A percentile compares a stretch with the other conserved stretches of the same genome.
These are phyloP conservation scores for Machaerirhynchus nigripectus DNA, from an alignment of 2,113 vertebrate species.

Conservation along the genomic window DNA sequence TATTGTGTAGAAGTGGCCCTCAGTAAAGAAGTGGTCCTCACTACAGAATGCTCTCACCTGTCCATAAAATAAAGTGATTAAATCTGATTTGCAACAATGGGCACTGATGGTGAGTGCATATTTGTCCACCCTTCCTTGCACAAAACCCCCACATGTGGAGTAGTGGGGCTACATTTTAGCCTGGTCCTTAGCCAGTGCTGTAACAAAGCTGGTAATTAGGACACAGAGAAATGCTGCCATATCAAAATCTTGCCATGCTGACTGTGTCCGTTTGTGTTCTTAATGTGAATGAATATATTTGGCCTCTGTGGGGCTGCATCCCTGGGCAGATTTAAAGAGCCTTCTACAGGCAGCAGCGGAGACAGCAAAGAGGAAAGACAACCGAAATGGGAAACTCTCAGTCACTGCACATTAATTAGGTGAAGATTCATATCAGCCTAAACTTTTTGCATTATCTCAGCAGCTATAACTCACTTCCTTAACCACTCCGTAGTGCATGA, in stretches of 20 bases:
- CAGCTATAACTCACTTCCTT: not conserved
- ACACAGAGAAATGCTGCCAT: not conserved
- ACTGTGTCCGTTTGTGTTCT: not conserved
- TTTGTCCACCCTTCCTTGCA: not conserved
- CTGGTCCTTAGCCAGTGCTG: not conserved
- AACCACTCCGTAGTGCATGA: not conserved
- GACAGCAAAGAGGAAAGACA: not conserved
- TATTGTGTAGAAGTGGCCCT: not conserved
- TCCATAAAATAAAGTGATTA: not conserved
- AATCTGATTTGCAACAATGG: not conserved
- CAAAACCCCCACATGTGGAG: accelerated
- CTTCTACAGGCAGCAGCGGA: not conserved
- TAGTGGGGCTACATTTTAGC: not conserved
- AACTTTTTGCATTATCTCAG: not conserved
- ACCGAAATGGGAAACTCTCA: not conserved
- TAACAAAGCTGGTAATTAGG: not conserved
- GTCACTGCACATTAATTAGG: not conserved
- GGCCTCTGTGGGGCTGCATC: not conserved
- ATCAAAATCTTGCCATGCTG: not conserved
- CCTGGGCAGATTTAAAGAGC: not conserved
- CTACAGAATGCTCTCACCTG: not conserved
- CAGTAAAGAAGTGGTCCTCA: not conserved
- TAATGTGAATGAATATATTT: not conserved
- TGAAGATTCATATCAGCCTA: not conserved
- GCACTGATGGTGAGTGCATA: not conserved